These are phyloP conservation scores for Ectemnius continuus DNA, from an alignment of 2,888 invertebrate species.

Conservation along the genomic window DNA sequence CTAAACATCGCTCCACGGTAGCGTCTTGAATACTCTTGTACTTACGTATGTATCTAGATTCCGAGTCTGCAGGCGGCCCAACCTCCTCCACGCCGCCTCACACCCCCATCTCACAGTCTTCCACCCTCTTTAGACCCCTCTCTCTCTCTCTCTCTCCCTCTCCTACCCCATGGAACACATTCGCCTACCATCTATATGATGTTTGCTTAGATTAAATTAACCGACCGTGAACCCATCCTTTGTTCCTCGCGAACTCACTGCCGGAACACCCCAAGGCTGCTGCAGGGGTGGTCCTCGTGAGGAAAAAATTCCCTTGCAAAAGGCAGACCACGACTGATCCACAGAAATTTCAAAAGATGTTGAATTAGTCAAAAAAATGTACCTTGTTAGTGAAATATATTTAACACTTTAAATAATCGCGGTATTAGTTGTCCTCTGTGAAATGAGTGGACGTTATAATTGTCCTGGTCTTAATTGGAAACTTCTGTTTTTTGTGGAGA, in stretches of 20 bases:
- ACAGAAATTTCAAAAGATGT: no score
- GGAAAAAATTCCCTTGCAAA: conserved; percentile 28
- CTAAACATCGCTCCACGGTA: conserved; percentile 73
- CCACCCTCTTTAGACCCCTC: conserved; percentile 41
- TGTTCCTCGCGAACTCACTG: conserved; percentile 63
- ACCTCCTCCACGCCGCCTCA: conserved; percentile 35
- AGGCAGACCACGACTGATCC: no score
- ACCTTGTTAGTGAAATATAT: no score
- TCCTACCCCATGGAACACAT: conserved; percentile 65
- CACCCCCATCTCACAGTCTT: conserved; percentile 40
- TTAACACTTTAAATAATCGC: no score
- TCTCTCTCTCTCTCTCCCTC: conserved; percentile 15
- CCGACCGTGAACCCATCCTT: conserved; percentile 70
- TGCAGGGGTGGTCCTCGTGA: conserved; percentile 26
- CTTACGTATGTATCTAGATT: conserved; percentile 77
- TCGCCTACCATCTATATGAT: conserved; percentile 73
- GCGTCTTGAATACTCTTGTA: conserved; percentile 75
- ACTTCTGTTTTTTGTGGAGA: background rate
- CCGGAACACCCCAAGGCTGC: conserved; percentile 36
- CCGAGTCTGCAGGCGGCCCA: conserved; percentile 57
- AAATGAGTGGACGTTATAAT: no score
- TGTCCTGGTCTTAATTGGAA: no score
- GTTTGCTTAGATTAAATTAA: conserved; percentile 78
- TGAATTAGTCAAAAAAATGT: no score
- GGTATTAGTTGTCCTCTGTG: no score